Evolutionary conservation across 2,113 vertebrate genomes (phyloP), one percentile per base, ranked within the genome.

Genomic region (Dipodomys merriami): DNA sequence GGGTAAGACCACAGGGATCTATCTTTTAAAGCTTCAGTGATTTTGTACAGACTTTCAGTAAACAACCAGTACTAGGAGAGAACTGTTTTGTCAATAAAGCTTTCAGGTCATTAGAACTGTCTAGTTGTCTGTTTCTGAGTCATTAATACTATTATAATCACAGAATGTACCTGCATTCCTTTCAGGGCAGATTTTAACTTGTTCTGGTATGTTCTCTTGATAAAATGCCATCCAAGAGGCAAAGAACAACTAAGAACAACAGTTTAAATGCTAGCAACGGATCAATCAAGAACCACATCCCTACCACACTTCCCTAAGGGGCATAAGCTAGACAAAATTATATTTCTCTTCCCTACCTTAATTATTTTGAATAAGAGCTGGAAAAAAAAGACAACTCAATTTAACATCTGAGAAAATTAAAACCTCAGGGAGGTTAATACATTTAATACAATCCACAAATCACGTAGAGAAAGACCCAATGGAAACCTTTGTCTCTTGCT

Each of bases 51-150:
- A 93, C 87, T 90, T 79, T 77, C 72, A 94, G 94, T 79, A 95
- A 89, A 94, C 82, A 96, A 49, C 74, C 18, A 83, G 91, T 39
- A 73, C 65, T 88, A 82, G 33, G 81, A 95, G 89, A 95, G 80
- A 96, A 94, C 85, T 94, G 71, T 94, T 96, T 93, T 93, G 74
- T 95, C 94, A 94, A 83, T 94, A 97, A 90, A 86, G 85, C 57
- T 91, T 91, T 83, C 76, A 80, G n/a, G 62, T 90, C 76, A 86
- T 95, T 94, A 96, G 85, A 88, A 88, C 82, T 83, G 82, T 91
- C 86, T 95, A 77, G 1, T 65, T 95, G 94, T 95, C 91, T 96
- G 84, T 85, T 92, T 93, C 92, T 94, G 95, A 95, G 86, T 95
- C 93, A 95, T 90, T 94, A 84, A 88, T 88, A 67, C 65, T 88